Percentiles rank a stretch among this genome's conserved stretches.
These are phyloP conservation scores for Fregetta grallaria DNA, from an alignment of 2,113 vertebrate genomes.

Conservation along the genomic window DNA sequence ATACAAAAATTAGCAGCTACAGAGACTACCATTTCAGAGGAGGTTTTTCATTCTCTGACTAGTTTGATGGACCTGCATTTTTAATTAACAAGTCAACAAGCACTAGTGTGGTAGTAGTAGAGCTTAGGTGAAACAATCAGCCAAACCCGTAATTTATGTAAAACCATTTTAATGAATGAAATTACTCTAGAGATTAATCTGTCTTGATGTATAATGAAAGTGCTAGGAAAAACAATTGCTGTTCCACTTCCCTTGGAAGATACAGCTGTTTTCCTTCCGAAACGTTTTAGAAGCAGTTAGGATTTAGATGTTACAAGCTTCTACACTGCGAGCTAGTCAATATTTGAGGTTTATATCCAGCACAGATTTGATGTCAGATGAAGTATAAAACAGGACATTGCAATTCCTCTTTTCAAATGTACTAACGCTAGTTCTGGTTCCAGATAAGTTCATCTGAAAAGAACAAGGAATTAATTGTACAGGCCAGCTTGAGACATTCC, in stretches of 20 bases:
- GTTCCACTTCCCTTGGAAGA: background rate
- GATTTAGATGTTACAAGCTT: background rate
- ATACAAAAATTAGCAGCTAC: conserved; percentile 41
- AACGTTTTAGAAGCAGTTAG: conserved; percentile 8
- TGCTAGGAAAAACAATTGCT: background rate
- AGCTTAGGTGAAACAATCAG: background rate
- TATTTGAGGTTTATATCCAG: conserved; percentile 11
- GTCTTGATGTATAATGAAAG: background rate
- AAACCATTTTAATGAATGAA: conserved; percentile 12
- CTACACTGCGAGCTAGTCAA: background rate
- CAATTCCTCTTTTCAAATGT: background rate
- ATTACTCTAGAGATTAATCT: conserved; percentile 1
- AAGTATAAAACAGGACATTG: background rate
- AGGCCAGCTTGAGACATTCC: background rate
- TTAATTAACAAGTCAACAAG: conserved; percentile 55
- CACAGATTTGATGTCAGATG: background rate
- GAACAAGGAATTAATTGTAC: background rate
- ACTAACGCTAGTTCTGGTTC: background rate
- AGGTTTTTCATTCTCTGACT: background rate
- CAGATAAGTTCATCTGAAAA: background rate
- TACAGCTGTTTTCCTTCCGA: background rate
- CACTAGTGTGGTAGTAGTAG: background rate
- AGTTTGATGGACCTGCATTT: conserved; percentile 50
- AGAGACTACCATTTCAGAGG: conserved; percentile 3
- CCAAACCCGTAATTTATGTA: background rate